Conservation (phyloP, 2,888 invertebrate genomes). For the Catotricha subobsoleta region DNA sequence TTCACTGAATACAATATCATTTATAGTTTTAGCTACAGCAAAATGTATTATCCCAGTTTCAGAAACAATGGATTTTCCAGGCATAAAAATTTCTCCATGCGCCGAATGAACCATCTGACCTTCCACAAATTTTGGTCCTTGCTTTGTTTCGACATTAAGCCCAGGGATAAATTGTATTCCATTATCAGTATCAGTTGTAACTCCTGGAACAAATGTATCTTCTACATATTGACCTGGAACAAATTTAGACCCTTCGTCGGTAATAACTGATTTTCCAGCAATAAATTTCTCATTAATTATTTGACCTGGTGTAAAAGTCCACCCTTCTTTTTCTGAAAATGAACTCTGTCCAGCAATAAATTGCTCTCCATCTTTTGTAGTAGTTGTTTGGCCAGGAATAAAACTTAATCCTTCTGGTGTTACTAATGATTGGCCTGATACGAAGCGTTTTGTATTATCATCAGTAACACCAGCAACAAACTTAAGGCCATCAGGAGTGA, state of each 20-base stretch:
- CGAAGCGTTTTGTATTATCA: conserved; percentile 33
- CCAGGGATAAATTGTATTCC: conserved; percentile 40
- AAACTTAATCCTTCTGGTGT: conserved; percentile 34
- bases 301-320: conserved; percentile 50
- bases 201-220: conserved; percentile 40
- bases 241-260: conserved; percentile 42
- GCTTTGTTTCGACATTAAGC: conserved; percentile 40
- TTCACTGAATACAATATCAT: conserved; percentile 37
- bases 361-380: conserved; percentile 38
- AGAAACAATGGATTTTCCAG: conserved; percentile 37
- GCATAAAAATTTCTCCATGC: conserved; percentile 41
- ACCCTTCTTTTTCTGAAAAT: conserved; percentile 32
- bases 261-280: conserved; percentile 44
- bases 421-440: conserved; percentile 42
- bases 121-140: conserved; percentile 45
- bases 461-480: conserved; percentile 42
- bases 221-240: conserved; percentile 44
- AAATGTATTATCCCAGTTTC: conserved; percentile 36
- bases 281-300: conserved; percentile 37
- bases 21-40: conserved; percentile 37
- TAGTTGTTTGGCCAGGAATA: conserved; percentile 43
- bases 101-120: conserved; percentile 43
- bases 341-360: conserved; percentile 48
- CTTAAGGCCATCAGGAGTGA: conserved; percentile 41
- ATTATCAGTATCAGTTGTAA: conserved; percentile 31